These are phyloP conservation scores for Ophion ellenae DNA, from an alignment of 2,888 invertebrate species.

Conservation along the genomic window DNA sequence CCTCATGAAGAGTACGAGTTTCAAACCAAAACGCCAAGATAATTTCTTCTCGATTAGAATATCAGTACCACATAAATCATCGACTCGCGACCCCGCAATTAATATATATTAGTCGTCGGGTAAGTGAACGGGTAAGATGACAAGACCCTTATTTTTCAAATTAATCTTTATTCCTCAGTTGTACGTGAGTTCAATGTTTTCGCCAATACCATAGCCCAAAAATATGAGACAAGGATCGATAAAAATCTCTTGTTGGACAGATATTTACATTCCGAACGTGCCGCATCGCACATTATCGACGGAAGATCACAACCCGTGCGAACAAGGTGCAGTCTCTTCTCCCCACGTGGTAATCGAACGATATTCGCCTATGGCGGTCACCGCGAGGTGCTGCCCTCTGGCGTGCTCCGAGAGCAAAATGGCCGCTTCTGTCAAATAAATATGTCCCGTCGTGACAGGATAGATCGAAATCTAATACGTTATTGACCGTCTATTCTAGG, in stretches of 20 bases:
- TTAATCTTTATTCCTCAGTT: no score
- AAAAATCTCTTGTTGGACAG: neutral
- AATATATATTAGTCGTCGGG: no score
- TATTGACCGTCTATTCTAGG: conserved; percentile 22
- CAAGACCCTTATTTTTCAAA: no score
- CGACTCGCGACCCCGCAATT: no score
- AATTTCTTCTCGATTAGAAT: no score
- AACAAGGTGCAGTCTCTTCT: neutral
- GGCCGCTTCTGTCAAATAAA: conserved; percentile 78
- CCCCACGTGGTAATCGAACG: conserved; percentile 49
- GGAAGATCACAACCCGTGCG: neutral
- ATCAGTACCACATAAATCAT: no score
- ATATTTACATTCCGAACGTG: neutral
- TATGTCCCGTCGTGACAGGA: conserved; percentile 70
- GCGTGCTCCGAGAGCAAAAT: conserved; percentile 63
- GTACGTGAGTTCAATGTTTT: no score
- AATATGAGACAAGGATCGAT: no score
- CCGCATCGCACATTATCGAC: conserved; percentile 3
- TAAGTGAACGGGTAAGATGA: no score
- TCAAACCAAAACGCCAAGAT: no score
- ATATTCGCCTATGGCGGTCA: neutral
- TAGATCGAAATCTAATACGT: conserved; percentile 47
- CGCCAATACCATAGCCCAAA: no score
- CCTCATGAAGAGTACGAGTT: no score
- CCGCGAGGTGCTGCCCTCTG: conserved; percentile 66